Conservation (phyloP, 64 coral and sea anemone species). For the Stichodactyla mertensii region DNA sequence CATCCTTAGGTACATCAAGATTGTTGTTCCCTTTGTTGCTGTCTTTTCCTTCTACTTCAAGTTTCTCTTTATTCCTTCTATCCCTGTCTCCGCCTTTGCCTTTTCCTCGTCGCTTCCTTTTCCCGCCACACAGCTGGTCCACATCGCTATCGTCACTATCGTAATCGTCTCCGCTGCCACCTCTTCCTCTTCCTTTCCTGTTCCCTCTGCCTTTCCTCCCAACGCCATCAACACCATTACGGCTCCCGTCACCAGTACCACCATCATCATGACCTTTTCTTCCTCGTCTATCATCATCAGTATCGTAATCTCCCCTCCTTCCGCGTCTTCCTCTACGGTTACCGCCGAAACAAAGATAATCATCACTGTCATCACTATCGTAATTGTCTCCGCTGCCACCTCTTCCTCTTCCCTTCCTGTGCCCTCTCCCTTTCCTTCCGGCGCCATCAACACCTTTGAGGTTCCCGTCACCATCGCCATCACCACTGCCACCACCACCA, state of each 20-base stretch:
- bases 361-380: constrained; percentile 9
- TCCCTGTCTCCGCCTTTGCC: background rate
- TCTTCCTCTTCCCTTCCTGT: background rate
- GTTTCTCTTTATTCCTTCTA: background rate
- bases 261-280: background rate
- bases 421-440: background rate
- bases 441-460: background rate
- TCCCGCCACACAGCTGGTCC: background rate
- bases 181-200: background rate
- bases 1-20: background rate
- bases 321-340: no score
- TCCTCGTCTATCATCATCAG: background rate
- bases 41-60: background rate
- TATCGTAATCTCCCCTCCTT: background rate
- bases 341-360: background rate
- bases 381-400: background rate
- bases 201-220: background rate
- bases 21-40: background rate
- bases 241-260: background rate
- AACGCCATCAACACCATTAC: background rate
- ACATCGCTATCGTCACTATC: background rate
- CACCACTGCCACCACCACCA: background rate
- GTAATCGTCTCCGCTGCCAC: background rate
- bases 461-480: background rate
- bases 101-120: background rate